Conservation (phyloP, 2,888 invertebrate species). For the Cosmorhoe ocellata region DNA sequence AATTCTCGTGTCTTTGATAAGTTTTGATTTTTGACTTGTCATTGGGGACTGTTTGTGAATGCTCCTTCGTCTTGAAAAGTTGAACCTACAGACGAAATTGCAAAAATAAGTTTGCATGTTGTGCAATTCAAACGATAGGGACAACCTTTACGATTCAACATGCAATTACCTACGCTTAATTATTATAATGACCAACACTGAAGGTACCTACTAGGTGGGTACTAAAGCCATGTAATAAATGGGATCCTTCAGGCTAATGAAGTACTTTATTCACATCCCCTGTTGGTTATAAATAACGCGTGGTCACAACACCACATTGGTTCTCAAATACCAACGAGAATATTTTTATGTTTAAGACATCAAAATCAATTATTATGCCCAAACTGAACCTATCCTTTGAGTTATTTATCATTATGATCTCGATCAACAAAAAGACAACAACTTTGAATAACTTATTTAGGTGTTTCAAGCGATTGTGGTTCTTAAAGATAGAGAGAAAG, state of each 20-base stretch:
- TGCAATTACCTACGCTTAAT: too few species aligned
- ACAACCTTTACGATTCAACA: too few species aligned
- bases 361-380: slow-evolving; percentile 79
- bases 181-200: too few species aligned
- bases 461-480: slow-evolving; percentile 49
- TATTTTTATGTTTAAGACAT: slow-evolving; percentile 77
- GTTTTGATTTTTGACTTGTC: slow-evolving; percentile 47
- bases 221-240: too few species aligned
- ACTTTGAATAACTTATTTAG: slow-evolving; percentile 76
- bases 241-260: too few species aligned
- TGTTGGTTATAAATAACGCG: slow-evolving; percentile 29
- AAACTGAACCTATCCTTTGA: slow-evolving; percentile 73
- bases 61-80: too few species aligned
- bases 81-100: too few species aligned
- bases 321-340: slow-evolving; percentile 54
- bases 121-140: too few species aligned
- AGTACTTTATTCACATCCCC: background rate
- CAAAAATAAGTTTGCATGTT: too few species aligned
- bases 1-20: slow-evolving; percentile 50
- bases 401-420: slow-evolving; percentile 81
- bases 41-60: slow-evolving; percentile 27
- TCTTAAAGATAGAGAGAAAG: slow-evolving; percentile 50
- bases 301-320: slow-evolving; percentile 37
- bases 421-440: slow-evolving; percentile 76
- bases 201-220: too few species aligned